A percentile compares a stretch with the other conserved stretches of the same genome.
phyloP scores from a whole-genome alignment of 2,113 vertebrate genomes.

The Pungitius pungitius region DNA sequence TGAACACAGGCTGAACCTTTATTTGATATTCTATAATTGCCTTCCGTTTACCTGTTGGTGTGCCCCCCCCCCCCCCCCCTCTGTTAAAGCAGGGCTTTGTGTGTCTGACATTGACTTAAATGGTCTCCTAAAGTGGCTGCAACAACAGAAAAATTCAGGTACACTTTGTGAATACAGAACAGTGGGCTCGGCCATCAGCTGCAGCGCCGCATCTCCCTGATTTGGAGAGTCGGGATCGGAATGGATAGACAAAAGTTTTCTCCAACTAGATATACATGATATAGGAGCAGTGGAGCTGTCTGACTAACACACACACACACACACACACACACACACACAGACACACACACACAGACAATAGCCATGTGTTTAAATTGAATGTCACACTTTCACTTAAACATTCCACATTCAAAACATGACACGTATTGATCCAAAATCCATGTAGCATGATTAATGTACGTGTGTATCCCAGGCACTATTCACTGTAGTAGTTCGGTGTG shows the following conservation, averaged over 20 bases:
- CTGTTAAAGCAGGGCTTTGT: background rate
- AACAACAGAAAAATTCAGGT: constrained; percentile 47
- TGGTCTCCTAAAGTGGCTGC: constrained; percentile 51
- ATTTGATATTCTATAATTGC: constrained; percentile 38
- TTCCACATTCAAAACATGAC: constrained; percentile 35
- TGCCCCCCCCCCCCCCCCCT: background rate
- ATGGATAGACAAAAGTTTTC: constrained; percentile 39
- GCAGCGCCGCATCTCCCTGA: constrained; percentile 48
- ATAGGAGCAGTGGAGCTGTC: constrained; percentile 27
- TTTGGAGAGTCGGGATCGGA: constrained; percentile 39
- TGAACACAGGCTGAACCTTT: constrained; percentile 11
- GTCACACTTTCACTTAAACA: constrained; percentile 16
- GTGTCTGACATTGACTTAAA: constrained; percentile 50
- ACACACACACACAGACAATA: background rate
- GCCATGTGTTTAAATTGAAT: constrained; percentile 26
- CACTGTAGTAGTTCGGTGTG: background rate
- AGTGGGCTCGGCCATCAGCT: constrained; percentile 28
- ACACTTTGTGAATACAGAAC: constrained; percentile 58
- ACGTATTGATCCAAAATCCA: constrained; percentile 50
- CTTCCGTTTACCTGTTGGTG: constrained; percentile 10
- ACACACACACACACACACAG: background rate
- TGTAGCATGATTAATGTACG: constrained; percentile 26
- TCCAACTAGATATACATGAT: constrained; percentile 20
- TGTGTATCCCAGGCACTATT: background rate
- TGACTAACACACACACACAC: background rate